Evolutionary conservation across 2,888 invertebrate genomes (phyloP), one percentile per base, ranked within the genome.

Genomic region (Smittia aterrima): DNA sequence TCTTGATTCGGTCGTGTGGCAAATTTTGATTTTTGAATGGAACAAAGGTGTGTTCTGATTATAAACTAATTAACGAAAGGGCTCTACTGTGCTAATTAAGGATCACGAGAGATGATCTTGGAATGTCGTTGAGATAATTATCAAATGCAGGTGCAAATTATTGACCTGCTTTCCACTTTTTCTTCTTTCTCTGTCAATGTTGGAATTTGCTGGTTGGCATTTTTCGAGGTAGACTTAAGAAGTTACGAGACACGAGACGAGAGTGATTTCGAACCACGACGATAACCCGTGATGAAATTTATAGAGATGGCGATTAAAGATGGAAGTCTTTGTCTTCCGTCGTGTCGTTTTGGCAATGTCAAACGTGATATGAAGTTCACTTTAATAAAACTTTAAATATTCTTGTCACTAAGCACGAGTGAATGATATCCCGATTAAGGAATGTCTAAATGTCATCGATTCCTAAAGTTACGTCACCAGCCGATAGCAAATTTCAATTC

Each of bases 391-490:
- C 47, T 47, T n/a, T 6, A 13, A 47, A 16, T 47, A n/a, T 6
- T 58, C 58, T 58, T 58, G 58, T 58, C 58, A 58, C 58, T 22
- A 58, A 22, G 58, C 58, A 58, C 18, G 47, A 22, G 20, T 1
- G 20, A 16, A 58, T 18, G 7, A 20, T 58, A 4, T 18, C 58
- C 22, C 58, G 22, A 58, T 58, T 18, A 20, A 58, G 58, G 22
- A 58, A 58, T 58, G 11, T 47, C 7, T 47, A 47, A 47, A 47
- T 47, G 58, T 58, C 58, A 58, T 7, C n/a, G 58, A 58, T 58
- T 58, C 22, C 58, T 18, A 7, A 58, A 58, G 22, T 58, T 58
- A 58, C 58, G 58, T 58, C 58, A 58, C 22, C 58, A 22, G 11
- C 32, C 9, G 9, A 32, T 32, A 32, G 9, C 9, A 32, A n/a